Base-by-base conservation (phyloP, 2,888 invertebrate species). In the Cerastis leucographa region DNA sequence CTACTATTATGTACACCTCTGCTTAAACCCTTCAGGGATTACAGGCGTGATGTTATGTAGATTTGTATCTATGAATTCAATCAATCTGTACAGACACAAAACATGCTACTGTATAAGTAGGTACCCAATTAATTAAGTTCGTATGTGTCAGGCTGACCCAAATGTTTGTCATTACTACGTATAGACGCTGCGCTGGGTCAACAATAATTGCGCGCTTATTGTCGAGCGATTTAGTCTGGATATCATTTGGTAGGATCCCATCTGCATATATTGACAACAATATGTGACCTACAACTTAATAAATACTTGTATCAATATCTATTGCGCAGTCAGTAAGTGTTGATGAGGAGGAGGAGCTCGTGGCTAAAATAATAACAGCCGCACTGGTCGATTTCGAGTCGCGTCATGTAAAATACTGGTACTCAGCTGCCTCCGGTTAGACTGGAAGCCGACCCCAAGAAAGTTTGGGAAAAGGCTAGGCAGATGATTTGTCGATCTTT, bases 231-330 rank as follows among this genome's bases (percentile, higher is more conserved):
- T 78, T 70, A 75, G 49, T 66, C 29, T 84, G 66, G 0, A 19
- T 22, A 72, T 68, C 49, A 68, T 64, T 71, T 40, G 78, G 62
- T 74, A 14, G 17, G 42, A 42, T 42, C 9, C 64, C 25, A 82
- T 77, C 71, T 42, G 42, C 61, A 42, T 59, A 51, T 65, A 85
- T 76, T 85, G 79, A 78, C 86, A 74, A 62, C 17, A 71, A 71
- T 65, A 56, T 56, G 22, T 76, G 78, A 89, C 78, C 76, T 76
- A 65, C 62, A 61, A 66, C 74, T 87, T 85, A 89, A 87, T 87
- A 75, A 81, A 83, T 76, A 61, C 56, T 83, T 69, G 69, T 74
- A 51, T 76, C 56, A 67, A 70, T 70, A 81, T 76, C 46, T 65
- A 69, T 59, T 71, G 72, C 66, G 35, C 35, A 56, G 67, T 76